phyloP scores from a whole-genome alignment of 2,797 vertebrate genomes.

The Oreortyx pictus region DNA sequence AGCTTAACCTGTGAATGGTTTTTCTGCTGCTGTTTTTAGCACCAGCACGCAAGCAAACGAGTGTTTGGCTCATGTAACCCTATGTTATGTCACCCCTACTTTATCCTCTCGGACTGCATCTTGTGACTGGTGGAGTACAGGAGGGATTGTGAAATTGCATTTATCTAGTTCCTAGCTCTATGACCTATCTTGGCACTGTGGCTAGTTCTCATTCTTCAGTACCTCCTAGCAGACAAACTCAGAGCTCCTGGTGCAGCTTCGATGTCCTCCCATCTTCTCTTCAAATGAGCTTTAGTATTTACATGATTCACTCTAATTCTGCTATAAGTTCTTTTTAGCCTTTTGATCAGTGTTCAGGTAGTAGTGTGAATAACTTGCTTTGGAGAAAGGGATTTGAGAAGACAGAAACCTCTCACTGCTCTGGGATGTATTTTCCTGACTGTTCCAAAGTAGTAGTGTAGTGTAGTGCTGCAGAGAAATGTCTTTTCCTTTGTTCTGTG shows the following conservation, averaged over 20 bases:
- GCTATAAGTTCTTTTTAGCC: not conserved
- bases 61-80: not conserved
- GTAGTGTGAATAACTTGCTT: not conserved
- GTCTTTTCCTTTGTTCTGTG: not conserved
- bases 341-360: not conserved
- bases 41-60: not conserved
- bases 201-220: not conserved
- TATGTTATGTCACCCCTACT: slow-evolving; percentile 1
- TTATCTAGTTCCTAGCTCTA: not conserved
- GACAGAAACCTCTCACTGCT: not conserved
- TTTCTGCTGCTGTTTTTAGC: slow-evolving; percentile 33
- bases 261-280: not conserved
- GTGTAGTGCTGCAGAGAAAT: not conserved
- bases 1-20: not conserved
- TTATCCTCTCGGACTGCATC: not conserved
- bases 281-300: not conserved
- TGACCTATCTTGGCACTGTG: not conserved
- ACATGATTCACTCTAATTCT: not conserved
- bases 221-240: not conserved
- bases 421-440: not conserved
- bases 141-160: not conserved
- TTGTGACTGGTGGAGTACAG: not conserved
- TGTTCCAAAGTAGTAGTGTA: not conserved
- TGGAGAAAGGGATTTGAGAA: not conserved
- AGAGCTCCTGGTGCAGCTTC: not conserved